These are phyloP conservation scores for Carassius auratus DNA, from an alignment of 2,113 vertebrate genomes.

Conservation along the genomic window DNA sequence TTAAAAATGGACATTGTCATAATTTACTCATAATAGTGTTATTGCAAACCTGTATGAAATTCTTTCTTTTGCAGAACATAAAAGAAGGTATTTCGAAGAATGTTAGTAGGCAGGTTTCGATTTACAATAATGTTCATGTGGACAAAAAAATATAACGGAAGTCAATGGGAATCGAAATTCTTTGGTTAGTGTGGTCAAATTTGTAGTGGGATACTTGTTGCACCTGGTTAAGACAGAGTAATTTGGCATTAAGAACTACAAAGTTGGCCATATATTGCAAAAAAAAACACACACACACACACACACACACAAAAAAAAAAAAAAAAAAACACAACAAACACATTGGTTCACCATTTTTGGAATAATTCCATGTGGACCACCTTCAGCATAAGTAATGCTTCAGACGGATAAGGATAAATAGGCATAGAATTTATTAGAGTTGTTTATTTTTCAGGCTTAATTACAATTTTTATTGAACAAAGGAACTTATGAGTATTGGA, in stretches of 20 bases:
- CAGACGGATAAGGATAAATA: background rate
- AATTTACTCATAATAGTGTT: too few relatives aligned
- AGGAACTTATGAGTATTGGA: too few relatives aligned
- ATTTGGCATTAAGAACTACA: background rate
- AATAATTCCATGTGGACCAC: background rate
- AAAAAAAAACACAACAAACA: too few relatives aligned
- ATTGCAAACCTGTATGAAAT: too few relatives aligned
- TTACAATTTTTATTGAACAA: too few relatives aligned
- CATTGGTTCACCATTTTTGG: background rate
- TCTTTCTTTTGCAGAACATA: too few relatives aligned
- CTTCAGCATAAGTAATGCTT: background rate
- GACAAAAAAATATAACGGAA: background rate
- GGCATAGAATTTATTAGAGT: background rate
- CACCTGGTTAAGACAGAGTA: background rate
- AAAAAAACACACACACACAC: too few relatives aligned
- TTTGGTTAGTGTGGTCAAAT: background rate
- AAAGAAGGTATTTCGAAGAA: too few relatives aligned
- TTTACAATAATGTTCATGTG: too few relatives aligned
- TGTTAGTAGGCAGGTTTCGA: too few relatives aligned
- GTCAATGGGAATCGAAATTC: background rate
- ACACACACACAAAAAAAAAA: too few relatives aligned
- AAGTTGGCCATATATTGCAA: background rate
- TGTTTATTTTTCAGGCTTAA: too few relatives aligned
- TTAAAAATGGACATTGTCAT: background rate
- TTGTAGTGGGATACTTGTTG: background rate